Conservation (phyloP, 1,140 invertebrate species). For the Rhyacophila brunnea region DNA sequence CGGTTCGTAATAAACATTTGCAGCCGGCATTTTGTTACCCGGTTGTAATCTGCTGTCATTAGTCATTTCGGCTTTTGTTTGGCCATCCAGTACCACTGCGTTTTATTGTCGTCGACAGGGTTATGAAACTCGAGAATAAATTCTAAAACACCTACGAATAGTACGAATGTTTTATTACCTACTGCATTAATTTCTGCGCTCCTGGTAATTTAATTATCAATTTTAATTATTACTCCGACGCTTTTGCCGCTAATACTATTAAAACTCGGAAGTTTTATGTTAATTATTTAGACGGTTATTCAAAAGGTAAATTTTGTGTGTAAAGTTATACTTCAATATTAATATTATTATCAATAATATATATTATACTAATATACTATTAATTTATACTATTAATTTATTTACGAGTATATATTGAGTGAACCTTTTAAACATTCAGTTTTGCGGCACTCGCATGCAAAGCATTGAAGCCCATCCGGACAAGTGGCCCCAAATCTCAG, state of each 20-base stretch:
- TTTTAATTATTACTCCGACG: neutral
- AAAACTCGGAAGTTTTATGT: no score
- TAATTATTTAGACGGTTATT: no score
- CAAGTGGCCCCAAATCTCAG: no score
- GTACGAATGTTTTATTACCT: slow-evolving; percentile 11
- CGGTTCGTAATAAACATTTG: slow-evolving; percentile 32
- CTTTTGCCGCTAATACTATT: neutral
- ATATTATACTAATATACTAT: no score
- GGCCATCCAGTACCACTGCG: slow-evolving; percentile 23
- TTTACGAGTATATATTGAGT: no score
- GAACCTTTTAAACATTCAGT: no score
- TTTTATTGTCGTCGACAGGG: slow-evolving; percentile 30
- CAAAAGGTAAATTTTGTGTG: no score
- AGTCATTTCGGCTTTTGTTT: slow-evolving; percentile 34
- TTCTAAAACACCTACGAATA: slow-evolving; percentile 4
- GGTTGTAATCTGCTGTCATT: slow-evolving; percentile 30
- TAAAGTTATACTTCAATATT: no score
- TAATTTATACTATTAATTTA: no score
- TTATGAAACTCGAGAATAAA: slow-evolving; percentile 21
- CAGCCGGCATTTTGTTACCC: slow-evolving; percentile 14
- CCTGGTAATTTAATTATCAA: slow-evolving; percentile 20
- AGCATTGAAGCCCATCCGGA: no score
- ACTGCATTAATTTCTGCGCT: slow-evolving; percentile 3
- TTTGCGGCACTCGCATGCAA: no score
- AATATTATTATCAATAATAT: no score